A percentile compares a stretch with the other conserved stretches of the same genome.
Conservation (phyloP, 92 coral and sea anemone genomes). For the Epizoanthus fatuus region DNA sequence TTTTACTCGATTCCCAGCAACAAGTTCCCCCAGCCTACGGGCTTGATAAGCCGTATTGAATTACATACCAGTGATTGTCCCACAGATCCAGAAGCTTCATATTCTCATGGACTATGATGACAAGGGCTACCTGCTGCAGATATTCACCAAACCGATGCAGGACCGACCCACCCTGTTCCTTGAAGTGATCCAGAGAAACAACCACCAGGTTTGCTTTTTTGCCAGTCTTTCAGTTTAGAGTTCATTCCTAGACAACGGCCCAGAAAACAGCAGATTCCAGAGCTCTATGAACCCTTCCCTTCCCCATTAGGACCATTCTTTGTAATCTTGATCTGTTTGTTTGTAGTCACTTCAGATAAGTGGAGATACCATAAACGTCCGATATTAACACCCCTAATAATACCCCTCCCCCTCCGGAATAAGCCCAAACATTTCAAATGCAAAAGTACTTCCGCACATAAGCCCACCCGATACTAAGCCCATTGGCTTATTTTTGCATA, state of each 20-base stretch:
- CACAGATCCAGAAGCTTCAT: slow-evolving; percentile 83
- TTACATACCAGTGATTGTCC: not conserved
- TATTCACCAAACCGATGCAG: slow-evolving; percentile 95
- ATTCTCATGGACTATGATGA: slow-evolving; percentile 97
- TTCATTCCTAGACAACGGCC: not conserved
- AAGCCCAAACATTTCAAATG: too few relatives aligned
- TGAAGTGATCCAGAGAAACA: slow-evolving; percentile 92
- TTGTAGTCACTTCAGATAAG: not conserved
- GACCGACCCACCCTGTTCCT: slow-evolving; percentile 97
- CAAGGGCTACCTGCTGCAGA: slow-evolving; percentile 97
- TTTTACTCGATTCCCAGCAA: too few relatives aligned
- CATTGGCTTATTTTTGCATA: too few relatives aligned
- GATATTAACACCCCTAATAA: too few relatives aligned
- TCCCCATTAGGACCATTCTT: not conserved
- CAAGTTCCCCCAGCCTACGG: too few relatives aligned
- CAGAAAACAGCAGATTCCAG: not conserved
- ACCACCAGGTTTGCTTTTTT: slow-evolving; percentile 77
- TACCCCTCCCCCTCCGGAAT: too few relatives aligned
- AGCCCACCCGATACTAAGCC: too few relatives aligned
- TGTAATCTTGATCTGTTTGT: not conserved
- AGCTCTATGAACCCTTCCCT: too few relatives aligned
- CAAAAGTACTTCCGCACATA: too few relatives aligned
- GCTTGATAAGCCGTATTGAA: too few relatives aligned
- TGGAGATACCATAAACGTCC: too few relatives aligned
- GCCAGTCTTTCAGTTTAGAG: not conserved